Evolutionary conservation across 1,140 invertebrate genomes (phyloP).

Genomic region (Sarcophaga peregrina): DNA sequence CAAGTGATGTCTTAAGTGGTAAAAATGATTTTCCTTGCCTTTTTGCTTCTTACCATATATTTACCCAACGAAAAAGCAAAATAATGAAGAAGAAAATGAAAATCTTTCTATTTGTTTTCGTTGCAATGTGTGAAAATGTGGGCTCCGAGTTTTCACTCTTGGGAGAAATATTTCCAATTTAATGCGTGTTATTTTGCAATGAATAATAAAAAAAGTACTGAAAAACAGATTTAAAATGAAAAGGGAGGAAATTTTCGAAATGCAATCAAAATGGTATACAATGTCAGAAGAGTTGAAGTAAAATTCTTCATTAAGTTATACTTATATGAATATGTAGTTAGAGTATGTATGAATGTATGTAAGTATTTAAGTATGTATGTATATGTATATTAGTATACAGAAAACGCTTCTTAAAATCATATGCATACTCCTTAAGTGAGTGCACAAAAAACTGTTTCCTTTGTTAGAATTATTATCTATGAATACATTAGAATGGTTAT

Average conservation of each 20-base stretch:
- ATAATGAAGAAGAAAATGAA: too few relatives aligned
- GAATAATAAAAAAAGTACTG: not conserved
- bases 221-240: not conserved
- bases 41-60: too few relatives aligned
- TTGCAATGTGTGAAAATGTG: not conserved
- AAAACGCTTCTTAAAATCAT: too few relatives aligned
- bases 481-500: too few relatives aligned
- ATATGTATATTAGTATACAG: too few relatives aligned
- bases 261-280: slow-evolving; percentile 19
- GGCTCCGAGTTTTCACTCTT: not conserved
- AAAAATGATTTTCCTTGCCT: not conserved
- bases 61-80: too few relatives aligned
- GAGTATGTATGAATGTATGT: too few relatives aligned
- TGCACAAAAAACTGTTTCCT: too few relatives aligned
- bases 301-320: slow-evolving; percentile 13
- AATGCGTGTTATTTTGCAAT: not conserved
- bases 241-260: not conserved
- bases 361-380: too few relatives aligned
- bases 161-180: slow-evolving; percentile 1
- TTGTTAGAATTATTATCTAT: too few relatives aligned
- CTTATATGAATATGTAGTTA: not conserved
- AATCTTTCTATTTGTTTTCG: not conserved
- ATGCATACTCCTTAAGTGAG: too few relatives aligned
- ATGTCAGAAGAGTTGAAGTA: not conserved
- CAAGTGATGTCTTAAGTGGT: slow-evolving; percentile 19